These are phyloP conservation scores for Cyprinodon diabolis DNA, from an alignment of 2,797 vertebrate species.

Conservation along the genomic window DNA sequence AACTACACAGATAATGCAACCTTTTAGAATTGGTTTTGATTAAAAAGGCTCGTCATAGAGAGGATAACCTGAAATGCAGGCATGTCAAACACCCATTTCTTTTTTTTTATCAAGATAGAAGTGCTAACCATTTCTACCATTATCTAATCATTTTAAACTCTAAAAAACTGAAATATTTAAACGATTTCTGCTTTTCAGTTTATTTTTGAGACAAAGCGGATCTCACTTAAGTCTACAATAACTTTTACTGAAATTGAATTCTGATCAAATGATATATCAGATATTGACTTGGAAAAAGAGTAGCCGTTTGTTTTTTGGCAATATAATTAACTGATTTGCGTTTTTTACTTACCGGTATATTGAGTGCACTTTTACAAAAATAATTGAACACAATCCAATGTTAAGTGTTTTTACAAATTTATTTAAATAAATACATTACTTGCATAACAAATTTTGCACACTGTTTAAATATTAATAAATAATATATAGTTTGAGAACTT, in stretches of 20 bases:
- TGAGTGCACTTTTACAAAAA: not conserved
- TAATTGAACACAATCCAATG: not conserved
- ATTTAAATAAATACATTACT: too few species aligned
- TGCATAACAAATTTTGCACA: not conserved
- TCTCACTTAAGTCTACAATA: not conserved
- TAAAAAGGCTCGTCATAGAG: not conserved
- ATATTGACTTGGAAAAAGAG: not conserved
- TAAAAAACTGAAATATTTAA: too few species aligned
- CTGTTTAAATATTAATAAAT: conserved; percentile 1
- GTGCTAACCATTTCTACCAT: not conserved
- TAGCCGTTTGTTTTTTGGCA: not conserved
- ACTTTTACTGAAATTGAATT: not conserved
- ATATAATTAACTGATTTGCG: not conserved
- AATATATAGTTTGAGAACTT: conserved; percentile 51
- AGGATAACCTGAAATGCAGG: not conserved
- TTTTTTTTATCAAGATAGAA: not conserved
- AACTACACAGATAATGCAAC: too few species aligned
- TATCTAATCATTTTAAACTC: too few species aligned
- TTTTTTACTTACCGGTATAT: not conserved
- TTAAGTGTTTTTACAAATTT: not conserved
- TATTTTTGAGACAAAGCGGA: too few species aligned
- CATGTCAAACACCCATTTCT: not conserved
- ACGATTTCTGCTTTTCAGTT: too few species aligned
- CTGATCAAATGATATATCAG: not conserved
- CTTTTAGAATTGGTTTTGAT: not conserved